Evolutionary conservation across 1,140 invertebrate genomes (phyloP), one percentile per base, ranked within the genome.

Genomic region (Spodoptera litura): DNA sequence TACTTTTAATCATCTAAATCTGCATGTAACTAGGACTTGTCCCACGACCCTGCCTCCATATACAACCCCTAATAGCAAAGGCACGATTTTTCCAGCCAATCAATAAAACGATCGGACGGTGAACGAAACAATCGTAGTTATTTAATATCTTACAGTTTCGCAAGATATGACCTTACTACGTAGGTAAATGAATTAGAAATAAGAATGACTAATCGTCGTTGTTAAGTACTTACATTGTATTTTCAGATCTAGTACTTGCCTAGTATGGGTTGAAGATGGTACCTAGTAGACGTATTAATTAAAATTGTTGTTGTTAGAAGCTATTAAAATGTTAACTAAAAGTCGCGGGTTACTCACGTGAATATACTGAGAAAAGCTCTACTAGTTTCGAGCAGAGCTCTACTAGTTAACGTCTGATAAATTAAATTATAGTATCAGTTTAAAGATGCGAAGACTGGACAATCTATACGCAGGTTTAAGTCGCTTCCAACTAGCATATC

Each of bases 81-180:
- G 88, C 90, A 92, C 89, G 90, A 93, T 93, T 91, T 91, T 91
- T 90, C 87, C 88, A 61, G 83, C 85, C 90, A 89, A 92, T 93
- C 91, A 90, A 92, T 89, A 90, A 90, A 90, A 85, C 88, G 87
- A 93, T 93, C 90, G 85, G 80, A 31, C 75, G 83, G 73, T 11
- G 70, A 78, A 80, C 78, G 83, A 85, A 93, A 93, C 88, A 91
- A 90, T 93, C 74, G 74, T 27, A 77, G 52, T 56, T 77, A 77
- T 77, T 68, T 64, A 64, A 75, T 75, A 62, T 64, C 73, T 62
- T 20, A 15, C 25, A 61, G 72, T 75, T 75, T 64, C 73, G 73
- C 59, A 75, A 75, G 59, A 53, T 75, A 75, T 75, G 73, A 75
- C 73, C 73, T 75, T 71, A 71, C 52, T 75, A 64, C 49, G 66